Percentiles rank a stretch among this genome's conserved stretches.
Evolutionary conservation across 2,888 invertebrate genomes (phyloP).

Genomic region (Drepanosiphum platanoidis): DNA sequence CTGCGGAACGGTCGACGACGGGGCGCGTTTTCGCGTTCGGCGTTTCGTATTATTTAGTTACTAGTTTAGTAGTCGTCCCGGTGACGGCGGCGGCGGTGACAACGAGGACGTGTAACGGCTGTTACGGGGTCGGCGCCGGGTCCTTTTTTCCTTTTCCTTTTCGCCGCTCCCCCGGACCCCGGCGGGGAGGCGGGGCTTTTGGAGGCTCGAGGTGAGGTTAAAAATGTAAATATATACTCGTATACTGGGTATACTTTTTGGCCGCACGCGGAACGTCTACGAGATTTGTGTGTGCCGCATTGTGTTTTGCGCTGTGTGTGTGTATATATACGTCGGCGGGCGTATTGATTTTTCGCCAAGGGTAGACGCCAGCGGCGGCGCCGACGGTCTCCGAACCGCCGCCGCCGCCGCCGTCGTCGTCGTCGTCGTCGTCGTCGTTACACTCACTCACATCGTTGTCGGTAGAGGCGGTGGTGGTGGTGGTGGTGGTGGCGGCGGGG

Average conservation of each 20-base stretch:
- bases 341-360: constrained; percentile 61
- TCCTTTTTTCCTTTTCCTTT: background rate
- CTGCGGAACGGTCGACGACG: background rate
- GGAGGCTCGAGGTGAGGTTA: constrained; percentile 24
- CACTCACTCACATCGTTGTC: constrained; percentile 11
- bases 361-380: constrained; percentile 56
- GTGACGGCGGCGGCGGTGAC: background rate
- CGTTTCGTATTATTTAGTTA: background rate
- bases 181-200: background rate
- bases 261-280: constrained; percentile 7
- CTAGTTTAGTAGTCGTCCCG: background rate
- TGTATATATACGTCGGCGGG: constrained; percentile 11
- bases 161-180: background rate
- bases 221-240: constrained; percentile 56
- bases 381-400: constrained; percentile 46
- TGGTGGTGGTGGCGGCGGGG: background rate
- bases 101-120: background rate
- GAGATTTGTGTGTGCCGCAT: constrained; percentile 50
- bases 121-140: background rate
- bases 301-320: background rate
- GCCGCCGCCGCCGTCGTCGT: background rate
- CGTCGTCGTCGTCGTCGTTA: constrained; percentile 25
- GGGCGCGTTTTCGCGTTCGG: background rate
- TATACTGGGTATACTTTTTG: too few relatives aligned
- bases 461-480: background rate